Conservation (phyloP, 2,888 invertebrate species). For the Aleiodes testaceus region DNA sequence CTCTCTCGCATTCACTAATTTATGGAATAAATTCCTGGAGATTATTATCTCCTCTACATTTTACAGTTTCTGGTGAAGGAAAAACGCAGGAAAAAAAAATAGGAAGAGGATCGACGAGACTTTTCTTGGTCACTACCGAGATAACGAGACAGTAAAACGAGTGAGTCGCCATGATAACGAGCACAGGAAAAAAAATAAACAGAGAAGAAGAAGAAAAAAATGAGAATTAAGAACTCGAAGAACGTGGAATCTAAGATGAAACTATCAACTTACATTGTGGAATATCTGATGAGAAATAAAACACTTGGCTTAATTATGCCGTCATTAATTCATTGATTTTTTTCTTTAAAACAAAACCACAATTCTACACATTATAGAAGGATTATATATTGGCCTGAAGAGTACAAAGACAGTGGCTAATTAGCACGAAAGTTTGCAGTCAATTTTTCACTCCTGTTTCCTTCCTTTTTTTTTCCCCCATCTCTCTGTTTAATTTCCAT, state of each 20-base stretch:
- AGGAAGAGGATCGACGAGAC: conserved; percentile 38
- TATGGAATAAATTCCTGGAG: conserved; percentile 33
- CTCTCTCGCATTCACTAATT: neutral
- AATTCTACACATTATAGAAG: too few relatives aligned
- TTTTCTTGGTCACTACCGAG: conserved; percentile 28
- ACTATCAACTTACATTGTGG: conserved; percentile 10
- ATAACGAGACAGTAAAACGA: conserved; percentile 36
- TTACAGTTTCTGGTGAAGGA: conserved; percentile 23
- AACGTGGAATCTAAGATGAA: conserved; percentile 6
- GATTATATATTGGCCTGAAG: too few relatives aligned
- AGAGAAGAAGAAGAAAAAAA: conserved; percentile 8
- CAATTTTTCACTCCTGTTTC: neutral
- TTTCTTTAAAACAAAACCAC: too few relatives aligned
- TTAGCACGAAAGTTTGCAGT: neutral
- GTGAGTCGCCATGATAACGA: conserved; percentile 32
- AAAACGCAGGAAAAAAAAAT: conserved; percentile 36
- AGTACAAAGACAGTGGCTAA: neutral
- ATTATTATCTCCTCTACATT: conserved; percentile 53
- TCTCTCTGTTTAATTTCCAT: conserved; percentile 2
- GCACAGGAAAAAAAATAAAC: conserved; percentile 14
- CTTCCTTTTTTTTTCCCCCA: neutral
- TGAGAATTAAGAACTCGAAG: conserved; percentile 6
- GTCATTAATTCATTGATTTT: neutral
- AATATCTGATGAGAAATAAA: neutral
- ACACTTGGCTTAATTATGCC: conserved; percentile 1